Evolutionary conservation across 2,113 vertebrate genomes (phyloP), one percentile per base, ranked within the genome.

Genomic region (Vanacampus margaritifer): DNA sequence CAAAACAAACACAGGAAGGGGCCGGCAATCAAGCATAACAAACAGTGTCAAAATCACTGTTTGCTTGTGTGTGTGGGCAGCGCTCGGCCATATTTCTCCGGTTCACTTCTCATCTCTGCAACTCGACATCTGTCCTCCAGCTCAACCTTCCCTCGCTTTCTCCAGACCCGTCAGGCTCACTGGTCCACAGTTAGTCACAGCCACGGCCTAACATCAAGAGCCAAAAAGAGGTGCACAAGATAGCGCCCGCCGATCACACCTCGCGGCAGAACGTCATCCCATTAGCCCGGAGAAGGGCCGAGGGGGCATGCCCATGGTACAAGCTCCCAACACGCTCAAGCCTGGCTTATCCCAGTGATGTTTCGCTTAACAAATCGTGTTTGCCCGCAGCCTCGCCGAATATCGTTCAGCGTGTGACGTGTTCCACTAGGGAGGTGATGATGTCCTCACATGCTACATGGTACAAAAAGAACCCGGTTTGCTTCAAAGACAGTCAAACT

Each of bases 181-280:
- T 10, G 3, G 64, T 71, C 71, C 45, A 41, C 69, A 78, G 86
- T 90, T 88, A 62, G 86, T 86, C 80, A 87, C 85, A 88, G 87
- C 82, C 79, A 83, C 63, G 79, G 82, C 68, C 67, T 41, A 66
- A 24, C 11, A 48, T 66, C 68, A 3, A 64, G 72, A 32, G 72
- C 3, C 5, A 48, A 63, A 69, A 26, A 58, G 64, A 75, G n/a
- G 73, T n/a, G n/a, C n/a, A 77, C 23, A 14, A 54, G 51, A 3
- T 79, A 79, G 85, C 71, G 73, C 46, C 66, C 69, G 72, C 75
- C 79, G 73, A 73, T 83, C 77, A 74, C 73, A 82, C 75, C 74
- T 68, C 39, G 79, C 79, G 75, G 78, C 76, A 83, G 80, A 76
- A 70, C 79, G 81, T 90, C 86, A 91, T 90, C 84, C 83, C 78